Conservation (phyloP, 2,888 invertebrate species). For the Mesopsocus fuscifrons region DNA sequence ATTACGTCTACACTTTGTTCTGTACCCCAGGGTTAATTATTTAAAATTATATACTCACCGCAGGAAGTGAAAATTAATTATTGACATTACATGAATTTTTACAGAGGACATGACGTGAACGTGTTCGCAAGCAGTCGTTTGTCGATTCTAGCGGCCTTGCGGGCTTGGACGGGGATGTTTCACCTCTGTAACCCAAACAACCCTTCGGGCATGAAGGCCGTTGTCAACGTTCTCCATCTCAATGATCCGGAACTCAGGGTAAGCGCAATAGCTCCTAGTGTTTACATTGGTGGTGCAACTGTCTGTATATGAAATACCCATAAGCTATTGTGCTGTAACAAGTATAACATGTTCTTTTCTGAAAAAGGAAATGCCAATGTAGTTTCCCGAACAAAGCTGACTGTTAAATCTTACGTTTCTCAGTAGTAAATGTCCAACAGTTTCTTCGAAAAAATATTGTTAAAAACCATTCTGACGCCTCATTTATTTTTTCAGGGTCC, state of each 20-base stretch:
- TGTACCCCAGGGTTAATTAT: too few relatives aligned
- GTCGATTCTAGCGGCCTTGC: constrained; percentile 39
- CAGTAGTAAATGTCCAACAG: too few relatives aligned
- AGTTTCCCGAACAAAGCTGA: not conserved
- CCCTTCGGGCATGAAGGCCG: constrained; percentile 52
- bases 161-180: constrained; percentile 82
- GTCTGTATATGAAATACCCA: too few relatives aligned
- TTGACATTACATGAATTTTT: too few relatives aligned
- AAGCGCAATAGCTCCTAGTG: constrained; percentile 25
- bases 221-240: constrained; percentile 63
- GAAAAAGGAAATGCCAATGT: constrained; percentile 4
- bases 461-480: not conserved
- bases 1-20: too few relatives aligned
- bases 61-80: too few relatives aligned
- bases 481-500: not conserved
- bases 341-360: too few relatives aligned
- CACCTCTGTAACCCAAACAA: constrained; percentile 69
- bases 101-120: constrained; percentile 39
- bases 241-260: constrained; percentile 80
- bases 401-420: constrained; percentile 7
- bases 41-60: too few relatives aligned
- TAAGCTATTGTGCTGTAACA: too few relatives aligned
- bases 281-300: too few relatives aligned
- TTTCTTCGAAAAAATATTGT: too few relatives aligned
- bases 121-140: constrained; percentile 28